Evolutionary conservation across 2,888 invertebrate genomes (phyloP), one percentile per base, ranked within the genome.

Genomic region (Drosophila colorata): DNA sequence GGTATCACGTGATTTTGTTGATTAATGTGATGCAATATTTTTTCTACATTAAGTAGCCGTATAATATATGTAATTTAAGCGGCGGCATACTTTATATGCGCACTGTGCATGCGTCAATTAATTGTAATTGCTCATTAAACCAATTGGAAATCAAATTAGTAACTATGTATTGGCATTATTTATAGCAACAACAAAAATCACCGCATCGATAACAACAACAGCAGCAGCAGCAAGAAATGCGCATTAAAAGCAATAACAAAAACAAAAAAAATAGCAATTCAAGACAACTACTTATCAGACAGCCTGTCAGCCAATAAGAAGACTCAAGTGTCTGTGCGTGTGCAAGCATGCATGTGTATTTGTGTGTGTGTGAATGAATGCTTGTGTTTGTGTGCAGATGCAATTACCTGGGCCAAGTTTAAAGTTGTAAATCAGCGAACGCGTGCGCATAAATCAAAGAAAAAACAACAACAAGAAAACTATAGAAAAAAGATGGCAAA

Each of bases 321-420:
- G 53, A 13, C 14, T 47, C n/a, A 28, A n/a, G 59, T 28, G 11
- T 7, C 13, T 55, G 2, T n/a, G 9, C 49, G 35, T 43, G 23
- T 40, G 31, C 11, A 11, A 3, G 11, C 11, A 11, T 11, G 11
- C 31, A 11, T 31, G 18, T 43, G 16, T 25, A 8, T 41, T 9
- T 57, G 31, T 18, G 16, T 18, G 40, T 13, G 4, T 18, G 43
- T 31, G 7, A 35, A 20, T 23, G 4, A 28, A 16, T 4, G 13
- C 4, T 23, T 38, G 20, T 37, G 3, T 57, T 33, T 37, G 23
- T 31, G 16, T 46, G 47, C 25, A 37, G 33, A 46, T 73, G 69
- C 65, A 70, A 51, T 74, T 74, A 74, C 74, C 74, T 74, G 74
- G 33, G 44, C 43, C 59, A 53, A 65, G 60, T 53, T 73, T 38